phyloP scores from a whole-genome alignment of 2,113 vertebrate genomes.

The Oreochromis tanganicae region DNA sequence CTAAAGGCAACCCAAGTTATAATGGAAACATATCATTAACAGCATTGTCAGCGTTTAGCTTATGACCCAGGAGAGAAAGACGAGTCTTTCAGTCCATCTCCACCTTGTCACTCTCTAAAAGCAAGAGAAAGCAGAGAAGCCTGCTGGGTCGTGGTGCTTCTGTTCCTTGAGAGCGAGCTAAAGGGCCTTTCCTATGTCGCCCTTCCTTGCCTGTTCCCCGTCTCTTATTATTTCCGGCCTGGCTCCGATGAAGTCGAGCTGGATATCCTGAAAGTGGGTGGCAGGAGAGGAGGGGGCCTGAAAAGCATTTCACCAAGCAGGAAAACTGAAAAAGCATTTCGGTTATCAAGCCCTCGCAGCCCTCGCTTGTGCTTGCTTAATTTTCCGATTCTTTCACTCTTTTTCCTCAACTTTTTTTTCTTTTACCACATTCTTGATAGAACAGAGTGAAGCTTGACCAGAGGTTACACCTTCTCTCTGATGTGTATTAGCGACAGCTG shows the following conservation, averaged over 20 bases:
- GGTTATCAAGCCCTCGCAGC: slow-evolving; percentile 45
- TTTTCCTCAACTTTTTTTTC: background rate
- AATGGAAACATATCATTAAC: background rate
- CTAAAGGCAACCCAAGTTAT: background rate
- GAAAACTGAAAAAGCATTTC: slow-evolving; percentile 51
- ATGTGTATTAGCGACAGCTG: background rate
- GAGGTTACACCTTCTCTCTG: background rate
- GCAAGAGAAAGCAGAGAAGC: background rate
- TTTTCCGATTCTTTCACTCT: slow-evolving; percentile 16
- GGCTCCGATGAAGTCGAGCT: slow-evolving; percentile 68
- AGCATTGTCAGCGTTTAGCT: background rate
- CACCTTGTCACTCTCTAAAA: background rate
- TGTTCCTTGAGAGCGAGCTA: slow-evolving; percentile 68
- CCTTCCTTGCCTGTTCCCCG: slow-evolving; percentile 74
- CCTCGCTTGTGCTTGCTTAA: slow-evolving; percentile 4
- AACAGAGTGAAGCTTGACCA: slow-evolving; percentile 2
- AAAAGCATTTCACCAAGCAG: slow-evolving; percentile 55
- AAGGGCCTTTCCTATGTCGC: slow-evolving; percentile 63
- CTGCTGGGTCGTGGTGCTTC: slow-evolving; percentile 48
- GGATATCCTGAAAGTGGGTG: slow-evolving; percentile 63
- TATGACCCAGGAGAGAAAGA: background rate
- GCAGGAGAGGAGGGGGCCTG: background rate
- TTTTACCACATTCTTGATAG: slow-evolving; percentile 2
- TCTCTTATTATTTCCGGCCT: slow-evolving; percentile 78
- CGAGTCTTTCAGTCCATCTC: background rate